Conservation (phyloP, 2,888 invertebrate genomes). For the Pollenia amentaria region DNA sequence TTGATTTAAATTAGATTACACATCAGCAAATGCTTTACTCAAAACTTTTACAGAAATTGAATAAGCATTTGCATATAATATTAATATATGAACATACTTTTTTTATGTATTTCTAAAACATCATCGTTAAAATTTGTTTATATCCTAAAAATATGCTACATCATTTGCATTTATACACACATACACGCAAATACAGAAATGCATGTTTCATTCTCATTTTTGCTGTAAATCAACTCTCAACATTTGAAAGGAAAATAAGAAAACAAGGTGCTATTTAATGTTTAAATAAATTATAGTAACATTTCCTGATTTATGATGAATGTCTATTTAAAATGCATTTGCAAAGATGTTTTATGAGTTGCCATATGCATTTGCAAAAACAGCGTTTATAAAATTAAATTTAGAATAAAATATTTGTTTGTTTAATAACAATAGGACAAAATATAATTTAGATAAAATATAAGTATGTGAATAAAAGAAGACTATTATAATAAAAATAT, state of each 20-base stretch:
- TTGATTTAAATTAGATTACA: neutral
- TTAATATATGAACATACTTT: neutral
- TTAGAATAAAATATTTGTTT: neutral
- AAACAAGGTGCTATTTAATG: slow-evolving; percentile 61
- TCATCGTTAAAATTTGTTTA: neutral
- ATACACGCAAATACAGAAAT: neutral
- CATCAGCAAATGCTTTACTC: neutral
- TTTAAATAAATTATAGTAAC: slow-evolving; percentile 59
- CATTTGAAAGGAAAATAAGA: neutral
- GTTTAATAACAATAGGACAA: slow-evolving; percentile 12
- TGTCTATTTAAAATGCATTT: slow-evolving; percentile 61
- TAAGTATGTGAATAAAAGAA: too few species aligned
- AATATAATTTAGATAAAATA: too few species aligned
- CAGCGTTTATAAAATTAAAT: neutral
- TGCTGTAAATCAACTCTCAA: neutral
- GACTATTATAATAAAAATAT: too few species aligned
- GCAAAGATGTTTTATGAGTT: neutral
- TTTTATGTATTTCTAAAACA: neutral
- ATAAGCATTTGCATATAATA: slow-evolving; percentile 10
- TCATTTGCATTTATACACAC: slow-evolving; percentile 17
- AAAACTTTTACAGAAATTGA: neutral
- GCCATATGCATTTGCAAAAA: neutral
- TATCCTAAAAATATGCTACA: slow-evolving; percentile 31
- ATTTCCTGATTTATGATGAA: slow-evolving; percentile 62
- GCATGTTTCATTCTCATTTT: neutral